Evolutionary conservation across 2,888 invertebrate species (phyloP), one percentile per base, ranked within the genome.

Genomic region (Pachymerium ferrugineum): DNA sequence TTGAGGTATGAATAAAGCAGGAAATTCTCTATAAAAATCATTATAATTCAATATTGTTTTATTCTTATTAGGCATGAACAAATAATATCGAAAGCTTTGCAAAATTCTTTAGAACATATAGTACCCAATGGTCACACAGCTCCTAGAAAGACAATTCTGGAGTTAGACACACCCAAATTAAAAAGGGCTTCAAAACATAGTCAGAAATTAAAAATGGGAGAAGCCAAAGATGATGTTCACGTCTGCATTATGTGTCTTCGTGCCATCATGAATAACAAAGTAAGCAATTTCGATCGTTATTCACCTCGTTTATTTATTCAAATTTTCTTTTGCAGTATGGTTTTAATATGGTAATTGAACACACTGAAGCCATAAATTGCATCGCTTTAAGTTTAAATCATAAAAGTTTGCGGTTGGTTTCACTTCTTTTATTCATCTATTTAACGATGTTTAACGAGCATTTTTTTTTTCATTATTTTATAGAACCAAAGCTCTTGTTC

Each of bases 191-290:
- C 91, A 42, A 86, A 92, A 76, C 94, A 94, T 83, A 92, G 93
- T 35, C 92, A 93, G 72, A 88, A 92, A 79, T 85, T 95, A 77
- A 94, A 94, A 83, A 94, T 95, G 94, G 95, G 95, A 73, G 93
- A 94, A 79, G 92, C 96, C 75, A 93, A 95, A 77, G 98, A 98
- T 83, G 99, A 99, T 82, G 97, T 99, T 80, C 98, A 99, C 84
- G 96, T 98, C 76, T 97, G 97, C 86, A 97, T 99, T 80, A 93
- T 97, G 91, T 99, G 98, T 82, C 90, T 99, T 87, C 88, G 98
- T 75, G 98, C 98, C 79, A 97, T 99, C 81, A 99, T 99, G 98
- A 99, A 99, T 85, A 98, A 99, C 83, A 98, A 98, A 88, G 86
- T 86, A 76, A 75, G 76, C n/a, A 30, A 30, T 35, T 35, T 35